Percentiles rank a stretch among this genome's conserved stretches.
These are phyloP conservation scores for Magallana angulata DNA, from an alignment of 1,140 invertebrate species.

Conservation along the genomic window DNA sequence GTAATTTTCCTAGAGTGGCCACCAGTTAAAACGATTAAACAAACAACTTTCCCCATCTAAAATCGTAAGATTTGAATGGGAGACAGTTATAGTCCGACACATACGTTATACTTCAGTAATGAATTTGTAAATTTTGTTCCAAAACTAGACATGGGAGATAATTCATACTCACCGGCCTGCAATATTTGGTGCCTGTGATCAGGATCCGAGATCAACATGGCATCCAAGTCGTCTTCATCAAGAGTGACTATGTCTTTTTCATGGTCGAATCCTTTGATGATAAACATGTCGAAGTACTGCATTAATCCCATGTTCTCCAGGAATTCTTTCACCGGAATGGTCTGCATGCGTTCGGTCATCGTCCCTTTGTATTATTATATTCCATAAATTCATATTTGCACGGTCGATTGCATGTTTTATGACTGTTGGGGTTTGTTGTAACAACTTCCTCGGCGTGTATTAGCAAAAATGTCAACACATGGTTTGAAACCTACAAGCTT, in stretches of 20 bases:
- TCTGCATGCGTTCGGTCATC: slow-evolving; percentile 67
- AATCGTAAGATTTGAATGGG: no score
- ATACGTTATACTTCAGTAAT: no score
- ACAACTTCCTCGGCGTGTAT: background rate
- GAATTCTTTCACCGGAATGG: slow-evolving; percentile 54
- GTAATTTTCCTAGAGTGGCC: no score
- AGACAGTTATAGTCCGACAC: no score
- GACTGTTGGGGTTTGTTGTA: background rate
- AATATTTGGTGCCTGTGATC: slow-evolving; percentile 62
- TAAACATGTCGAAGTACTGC: slow-evolving; percentile 72
- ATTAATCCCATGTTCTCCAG: slow-evolving; percentile 67
- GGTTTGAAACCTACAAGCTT: slow-evolving; percentile 19
- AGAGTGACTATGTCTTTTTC: slow-evolving; percentile 70
- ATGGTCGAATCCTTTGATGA: slow-evolving; percentile 71
- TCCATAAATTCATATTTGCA: background rate
- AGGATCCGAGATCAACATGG: slow-evolving; percentile 66
- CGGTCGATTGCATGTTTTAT: background rate
- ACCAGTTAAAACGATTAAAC: no score
- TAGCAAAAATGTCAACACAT: slow-evolving; percentile 9
- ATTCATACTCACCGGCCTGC: slow-evolving; percentile 56
- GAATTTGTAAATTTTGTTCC: background rate
- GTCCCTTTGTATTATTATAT: slow-evolving; percentile 45
- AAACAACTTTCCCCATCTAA: no score
- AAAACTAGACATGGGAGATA: background rate
- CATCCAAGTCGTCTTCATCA: slow-evolving; percentile 65